Conservation (phyloP, 2,113 vertebrate genomes). For the Apteryx mantelli region DNA sequence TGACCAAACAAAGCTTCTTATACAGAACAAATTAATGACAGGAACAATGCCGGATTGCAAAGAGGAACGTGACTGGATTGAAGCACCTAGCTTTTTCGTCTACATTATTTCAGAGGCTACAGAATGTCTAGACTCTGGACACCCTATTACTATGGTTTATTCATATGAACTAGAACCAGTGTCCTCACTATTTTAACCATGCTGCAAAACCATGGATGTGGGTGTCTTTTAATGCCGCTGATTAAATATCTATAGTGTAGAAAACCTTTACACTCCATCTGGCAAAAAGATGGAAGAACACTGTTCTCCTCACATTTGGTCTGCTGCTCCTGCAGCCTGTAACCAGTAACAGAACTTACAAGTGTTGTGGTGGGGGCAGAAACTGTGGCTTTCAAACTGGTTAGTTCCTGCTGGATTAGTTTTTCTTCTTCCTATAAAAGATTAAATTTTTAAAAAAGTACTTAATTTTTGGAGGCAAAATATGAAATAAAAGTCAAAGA, state of each 20-base stretch:
- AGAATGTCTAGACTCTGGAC: accelerated
- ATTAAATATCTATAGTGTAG: not conserved
- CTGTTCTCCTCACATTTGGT: not conserved
- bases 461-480: not conserved
- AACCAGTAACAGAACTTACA: conserved; percentile 71
- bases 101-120: not conserved
- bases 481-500: accelerated
- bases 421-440: conserved; percentile 93
- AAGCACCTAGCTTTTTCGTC: not conserved
- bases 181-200: not conserved
- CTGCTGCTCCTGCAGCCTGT: not conserved
- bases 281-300: not conserved
- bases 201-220: not conserved
- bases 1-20: not conserved
- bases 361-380: conserved; percentile 90
- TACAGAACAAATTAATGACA: accelerated
- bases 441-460: not conserved
- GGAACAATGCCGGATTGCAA: not conserved
- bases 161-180: not conserved
- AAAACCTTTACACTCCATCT: not conserved
- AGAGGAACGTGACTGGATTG: accelerated
- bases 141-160: accelerated
- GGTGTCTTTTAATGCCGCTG: not conserved
- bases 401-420: conserved; percentile 90
- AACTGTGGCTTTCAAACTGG: conserved; percentile 87